These are phyloP conservation scores for Rhogogaster chlorosoma DNA, from an alignment of 2,888 invertebrate species.

Conservation along the genomic window DNA sequence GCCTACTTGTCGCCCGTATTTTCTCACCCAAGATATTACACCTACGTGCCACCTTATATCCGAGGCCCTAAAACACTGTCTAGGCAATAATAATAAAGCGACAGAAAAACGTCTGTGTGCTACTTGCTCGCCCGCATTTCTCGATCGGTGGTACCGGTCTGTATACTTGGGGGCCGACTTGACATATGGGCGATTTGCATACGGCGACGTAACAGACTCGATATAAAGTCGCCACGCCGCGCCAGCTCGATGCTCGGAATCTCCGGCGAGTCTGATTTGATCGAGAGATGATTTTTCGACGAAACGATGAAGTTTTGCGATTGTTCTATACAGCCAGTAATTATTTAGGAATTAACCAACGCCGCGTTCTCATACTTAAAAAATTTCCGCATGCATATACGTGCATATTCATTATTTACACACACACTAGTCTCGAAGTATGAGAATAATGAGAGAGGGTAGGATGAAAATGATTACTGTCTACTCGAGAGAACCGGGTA, in stretches of 20 bases:
- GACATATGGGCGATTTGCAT: constrained; percentile 77
- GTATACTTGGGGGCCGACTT: constrained; percentile 67
- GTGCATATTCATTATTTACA: background rate
- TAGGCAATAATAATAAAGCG: constrained; percentile 46
- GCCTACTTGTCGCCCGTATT: constrained; percentile 77
- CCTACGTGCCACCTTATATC: background rate
- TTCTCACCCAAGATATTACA: background rate
- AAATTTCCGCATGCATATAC: background rate
- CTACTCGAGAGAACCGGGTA: constrained; percentile 9
- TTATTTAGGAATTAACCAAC: constrained; percentile 30
- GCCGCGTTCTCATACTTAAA: background rate
- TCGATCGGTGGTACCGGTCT: constrained; percentile 61
- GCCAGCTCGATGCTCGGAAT: too few species aligned
- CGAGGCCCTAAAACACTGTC: background rate
- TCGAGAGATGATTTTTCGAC: background rate
- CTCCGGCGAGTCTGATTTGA: too few species aligned
- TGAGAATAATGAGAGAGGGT: background rate
- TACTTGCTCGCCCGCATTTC: constrained; percentile 70
- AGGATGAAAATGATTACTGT: constrained; percentile 27
- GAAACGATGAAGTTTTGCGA: background rate
- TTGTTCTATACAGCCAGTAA: background rate
- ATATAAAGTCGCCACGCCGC: background rate
- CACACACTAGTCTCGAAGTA: background rate
- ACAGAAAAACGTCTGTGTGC: constrained; percentile 51
- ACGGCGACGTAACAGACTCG: constrained; percentile 62